Conservation (phyloP, 2,113 vertebrate genomes). For the Phoenicopterus ruber region DNA sequence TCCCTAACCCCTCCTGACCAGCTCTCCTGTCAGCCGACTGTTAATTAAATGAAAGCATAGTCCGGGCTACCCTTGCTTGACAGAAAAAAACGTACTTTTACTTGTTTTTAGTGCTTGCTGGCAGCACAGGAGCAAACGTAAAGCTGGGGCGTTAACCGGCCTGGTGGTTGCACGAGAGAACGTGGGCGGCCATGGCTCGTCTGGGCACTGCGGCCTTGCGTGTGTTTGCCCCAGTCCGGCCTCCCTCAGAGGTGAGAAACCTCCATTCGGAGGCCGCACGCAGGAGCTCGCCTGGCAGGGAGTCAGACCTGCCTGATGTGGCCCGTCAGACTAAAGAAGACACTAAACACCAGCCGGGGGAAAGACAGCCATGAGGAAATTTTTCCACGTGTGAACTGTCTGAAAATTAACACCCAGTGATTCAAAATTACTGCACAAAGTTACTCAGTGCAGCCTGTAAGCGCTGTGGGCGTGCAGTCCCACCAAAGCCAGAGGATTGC, state of each 20-base stretch:
- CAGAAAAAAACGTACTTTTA: not conserved
- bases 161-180: too few species aligned
- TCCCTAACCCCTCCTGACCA: too few species aligned
- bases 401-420: accelerated
- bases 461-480: accelerated
- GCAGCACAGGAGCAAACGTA: not conserved
- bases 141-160: not conserved
- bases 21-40: not conserved
- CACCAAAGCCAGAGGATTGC: not conserved
- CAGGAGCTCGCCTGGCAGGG: not conserved
- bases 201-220: accelerated
- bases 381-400: not conserved
- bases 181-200: accelerated
- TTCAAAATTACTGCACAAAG: not conserved
- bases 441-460: too few species aligned
- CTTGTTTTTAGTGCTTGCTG: not conserved
- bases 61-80: not conserved
- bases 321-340: accelerated
- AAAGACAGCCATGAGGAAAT: not conserved
- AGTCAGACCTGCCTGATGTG: not conserved
- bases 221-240: accelerated
- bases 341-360: not conserved
- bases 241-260: not conserved
- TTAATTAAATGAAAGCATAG: accelerated
- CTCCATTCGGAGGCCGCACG: not conserved